Evolutionary conservation across 2,797 vertebrate genomes (phyloP).

Genomic region (Ficedula albicollis): DNA sequence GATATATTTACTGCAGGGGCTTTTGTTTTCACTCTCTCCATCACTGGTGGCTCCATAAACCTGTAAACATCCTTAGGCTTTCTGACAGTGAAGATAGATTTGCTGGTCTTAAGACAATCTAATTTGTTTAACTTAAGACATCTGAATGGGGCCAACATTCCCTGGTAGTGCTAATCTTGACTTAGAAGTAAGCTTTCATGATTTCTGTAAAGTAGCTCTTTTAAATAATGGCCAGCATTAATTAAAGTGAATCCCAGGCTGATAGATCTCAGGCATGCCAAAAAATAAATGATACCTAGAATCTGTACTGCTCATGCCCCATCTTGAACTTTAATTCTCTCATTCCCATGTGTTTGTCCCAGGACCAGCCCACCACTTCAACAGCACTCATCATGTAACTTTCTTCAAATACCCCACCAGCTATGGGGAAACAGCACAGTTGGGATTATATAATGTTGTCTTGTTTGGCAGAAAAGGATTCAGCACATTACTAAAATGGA

Average conservation of each 20-base stretch:
- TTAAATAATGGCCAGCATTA: not conserved
- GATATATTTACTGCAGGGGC: not conserved
- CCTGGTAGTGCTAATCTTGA: not conserved
- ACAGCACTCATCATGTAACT: not conserved
- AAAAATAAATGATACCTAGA: not conserved
- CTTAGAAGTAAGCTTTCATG: not conserved
- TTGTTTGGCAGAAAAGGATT: not conserved
- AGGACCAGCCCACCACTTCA: not conserved
- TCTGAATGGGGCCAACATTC: not conserved
- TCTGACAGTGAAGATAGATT: not conserved
- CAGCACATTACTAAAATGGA: not conserved
- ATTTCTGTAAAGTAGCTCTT: not conserved
- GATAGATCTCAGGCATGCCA: not conserved
- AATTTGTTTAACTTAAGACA: not conserved
- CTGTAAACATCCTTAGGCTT: not conserved
- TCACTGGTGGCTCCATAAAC: not conserved
- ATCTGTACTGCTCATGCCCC: rapidly evolving
- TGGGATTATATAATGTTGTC: not conserved
- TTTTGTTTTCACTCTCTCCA: not conserved
- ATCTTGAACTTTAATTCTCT: not conserved
- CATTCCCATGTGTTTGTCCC: not conserved
- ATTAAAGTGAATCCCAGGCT: not conserved
- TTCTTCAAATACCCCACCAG: not conserved
- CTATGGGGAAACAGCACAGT: not conserved
- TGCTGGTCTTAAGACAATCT: not conserved